Conservation (phyloP, 2,113 vertebrate species). For the Rattus rattus region DNA sequence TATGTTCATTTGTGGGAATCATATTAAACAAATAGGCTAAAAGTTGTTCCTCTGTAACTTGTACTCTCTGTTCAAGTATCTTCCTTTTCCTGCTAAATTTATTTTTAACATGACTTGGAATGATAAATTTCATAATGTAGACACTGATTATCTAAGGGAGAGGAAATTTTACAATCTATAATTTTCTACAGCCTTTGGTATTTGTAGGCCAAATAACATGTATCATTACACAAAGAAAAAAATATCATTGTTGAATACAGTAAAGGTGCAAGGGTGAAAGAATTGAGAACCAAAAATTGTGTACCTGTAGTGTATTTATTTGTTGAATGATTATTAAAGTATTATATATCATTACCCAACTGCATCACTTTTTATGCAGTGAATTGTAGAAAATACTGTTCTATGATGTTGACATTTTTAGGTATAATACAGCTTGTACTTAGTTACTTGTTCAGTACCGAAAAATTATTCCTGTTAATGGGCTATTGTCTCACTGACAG, state of each 20-base stretch:
- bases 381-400: background rate
- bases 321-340: constrained; percentile 4
- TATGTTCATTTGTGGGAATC: background rate
- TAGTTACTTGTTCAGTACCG: background rate
- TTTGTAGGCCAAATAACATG: background rate
- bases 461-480: background rate
- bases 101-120: background rate
- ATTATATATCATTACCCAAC: background rate
- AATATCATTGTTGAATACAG: background rate
- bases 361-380: background rate
- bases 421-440: background rate
- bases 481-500: background rate
- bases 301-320: background rate
- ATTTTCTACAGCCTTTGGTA: background rate
- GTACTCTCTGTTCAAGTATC: background rate
- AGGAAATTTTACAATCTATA: background rate
- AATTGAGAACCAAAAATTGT: background rate
- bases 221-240: background rate
- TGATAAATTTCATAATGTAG: background rate
- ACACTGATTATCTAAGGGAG: background rate
- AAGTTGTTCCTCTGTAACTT: background rate
- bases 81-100: too few relatives aligned
- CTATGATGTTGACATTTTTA: background rate
- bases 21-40: background rate
- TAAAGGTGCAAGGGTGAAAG: background rate